Percentiles rank a stretch among this genome's conserved stretches.
Conservation (phyloP, 2,888 invertebrate species). For the Synanthedon andrenaeformis region DNA sequence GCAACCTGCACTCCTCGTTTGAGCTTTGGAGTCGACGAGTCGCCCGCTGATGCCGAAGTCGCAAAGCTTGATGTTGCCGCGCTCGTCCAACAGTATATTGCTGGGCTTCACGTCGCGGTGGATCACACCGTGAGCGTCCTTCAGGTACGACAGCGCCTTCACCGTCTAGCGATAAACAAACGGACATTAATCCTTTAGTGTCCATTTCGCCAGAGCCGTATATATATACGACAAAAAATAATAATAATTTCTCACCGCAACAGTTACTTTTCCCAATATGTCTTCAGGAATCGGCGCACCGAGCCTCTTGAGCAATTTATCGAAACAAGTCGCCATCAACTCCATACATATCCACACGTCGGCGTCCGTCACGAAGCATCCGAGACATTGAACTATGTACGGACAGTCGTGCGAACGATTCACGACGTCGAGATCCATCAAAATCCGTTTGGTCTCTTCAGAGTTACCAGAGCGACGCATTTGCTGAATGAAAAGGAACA, state of each 20-base stretch:
- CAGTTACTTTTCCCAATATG: constrained; percentile 96
- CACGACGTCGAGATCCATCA: constrained; percentile 99
- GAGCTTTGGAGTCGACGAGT: constrained; percentile 97
- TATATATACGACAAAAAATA: too few species aligned
- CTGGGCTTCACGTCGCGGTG: constrained; percentile 99
- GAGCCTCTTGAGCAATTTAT: constrained; percentile 90
- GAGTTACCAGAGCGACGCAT: constrained; percentile 97
- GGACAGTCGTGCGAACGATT: constrained; percentile 97
- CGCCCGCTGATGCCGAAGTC: constrained; percentile 99
- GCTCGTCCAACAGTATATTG: constrained; percentile 95
- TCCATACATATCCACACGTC: constrained; percentile 99
- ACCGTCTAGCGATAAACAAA: constrained; percentile 77
- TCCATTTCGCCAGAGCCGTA: too few species aligned
- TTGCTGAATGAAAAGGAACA: constrained; percentile 70
- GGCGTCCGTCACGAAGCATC: constrained; percentile 96
- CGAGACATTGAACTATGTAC: constrained; percentile 96
- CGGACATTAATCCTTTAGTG: too few species aligned
- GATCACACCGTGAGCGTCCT: constrained; percentile 96
- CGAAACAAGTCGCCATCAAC: constrained; percentile 98
- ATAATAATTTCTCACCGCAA: constrained; percentile 76
- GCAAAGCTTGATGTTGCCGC: constrained; percentile 96
- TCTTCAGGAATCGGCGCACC: constrained; percentile 93
- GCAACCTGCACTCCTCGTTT: constrained; percentile 96
- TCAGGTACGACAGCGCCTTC: constrained; percentile 96
- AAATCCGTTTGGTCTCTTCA: constrained; percentile 97